Conservation (phyloP, 2,113 vertebrate genomes). For the Barnardius zonarius region DNA sequence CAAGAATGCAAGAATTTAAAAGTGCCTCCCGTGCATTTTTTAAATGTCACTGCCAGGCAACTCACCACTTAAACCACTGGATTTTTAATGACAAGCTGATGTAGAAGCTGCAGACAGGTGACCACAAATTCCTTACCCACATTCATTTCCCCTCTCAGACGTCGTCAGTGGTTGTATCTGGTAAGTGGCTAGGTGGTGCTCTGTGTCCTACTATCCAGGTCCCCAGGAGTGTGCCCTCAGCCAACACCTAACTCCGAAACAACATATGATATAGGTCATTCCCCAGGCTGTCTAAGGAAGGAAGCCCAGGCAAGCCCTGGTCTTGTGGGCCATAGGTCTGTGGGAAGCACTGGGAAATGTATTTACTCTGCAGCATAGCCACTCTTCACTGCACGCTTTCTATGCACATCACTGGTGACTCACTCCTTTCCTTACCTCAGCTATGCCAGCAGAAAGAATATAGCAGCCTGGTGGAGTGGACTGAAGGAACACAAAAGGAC, state of each 20-base stretch:
- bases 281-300: not conserved
- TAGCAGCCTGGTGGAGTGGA: not conserved
- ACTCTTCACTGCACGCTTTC: not conserved
- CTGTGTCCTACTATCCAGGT: fast-evolving
- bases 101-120: not conserved
- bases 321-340: not conserved
- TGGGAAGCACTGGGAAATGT: not conserved
- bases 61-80: not conserved
- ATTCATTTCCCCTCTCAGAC: not conserved
- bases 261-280: fast-evolving
- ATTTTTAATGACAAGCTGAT: not conserved
- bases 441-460: not conserved
- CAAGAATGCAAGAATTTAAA: not conserved
- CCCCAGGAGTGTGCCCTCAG: not conserved
- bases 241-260: not conserved
- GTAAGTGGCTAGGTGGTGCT: not conserved
- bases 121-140: not conserved
- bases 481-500: not conserved
- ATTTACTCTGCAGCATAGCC: not conserved
- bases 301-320: not conserved
- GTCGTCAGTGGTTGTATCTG: not conserved
- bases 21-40: not conserved
- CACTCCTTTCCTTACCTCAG: not conserved
- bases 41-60: not conserved
- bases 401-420: fast-evolving